A percentile compares a stretch with the other conserved stretches of the same genome.
Conservation (phyloP, 2,888 invertebrate genomes). For the Drosophila kuntzei region DNA sequence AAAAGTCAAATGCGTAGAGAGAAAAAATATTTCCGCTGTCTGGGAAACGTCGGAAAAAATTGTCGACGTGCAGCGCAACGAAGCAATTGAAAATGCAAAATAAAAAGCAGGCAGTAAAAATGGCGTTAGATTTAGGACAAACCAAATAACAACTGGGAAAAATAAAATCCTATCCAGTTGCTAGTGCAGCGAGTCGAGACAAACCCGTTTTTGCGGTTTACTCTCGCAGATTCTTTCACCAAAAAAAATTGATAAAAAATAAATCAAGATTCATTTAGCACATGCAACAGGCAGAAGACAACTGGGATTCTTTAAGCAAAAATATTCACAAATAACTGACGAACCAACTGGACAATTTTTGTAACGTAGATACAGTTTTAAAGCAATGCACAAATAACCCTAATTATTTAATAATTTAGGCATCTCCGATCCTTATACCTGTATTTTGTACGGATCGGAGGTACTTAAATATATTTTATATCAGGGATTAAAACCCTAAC, state of each 20-base stretch:
- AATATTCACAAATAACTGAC: not conserved
- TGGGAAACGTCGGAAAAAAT: constrained; percentile 54
- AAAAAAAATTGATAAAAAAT: not conserved
- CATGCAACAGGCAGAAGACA: constrained; percentile 45
- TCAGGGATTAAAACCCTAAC: too few species aligned
- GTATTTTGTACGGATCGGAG: too few species aligned
- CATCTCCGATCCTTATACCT: too few species aligned
- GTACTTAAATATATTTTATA: too few species aligned
- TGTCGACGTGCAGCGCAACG: constrained; percentile 39
- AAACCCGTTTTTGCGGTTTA: constrained; percentile 67
- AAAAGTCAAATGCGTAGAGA: constrained; percentile 64
- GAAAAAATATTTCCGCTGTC: constrained; percentile 68
- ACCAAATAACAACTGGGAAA: constrained; percentile 51
- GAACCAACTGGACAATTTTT: not conserved
- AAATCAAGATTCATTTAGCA: not conserved
- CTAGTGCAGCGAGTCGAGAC: constrained; percentile 49
- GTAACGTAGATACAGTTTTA: not conserved
- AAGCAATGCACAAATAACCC: not conserved
- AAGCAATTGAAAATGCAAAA: constrained; percentile 74
- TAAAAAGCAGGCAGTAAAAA: constrained; percentile 61
- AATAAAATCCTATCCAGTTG: constrained; percentile 49
- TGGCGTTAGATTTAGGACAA: constrained; percentile 76
- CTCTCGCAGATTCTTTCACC: constrained; percentile 55
- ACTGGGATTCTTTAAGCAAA: not conserved
- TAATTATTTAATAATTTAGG: not conserved